phyloP scores from a whole-genome alignment of 64 coral and sea anemone species.

The Stylophora pistillata region DNA sequence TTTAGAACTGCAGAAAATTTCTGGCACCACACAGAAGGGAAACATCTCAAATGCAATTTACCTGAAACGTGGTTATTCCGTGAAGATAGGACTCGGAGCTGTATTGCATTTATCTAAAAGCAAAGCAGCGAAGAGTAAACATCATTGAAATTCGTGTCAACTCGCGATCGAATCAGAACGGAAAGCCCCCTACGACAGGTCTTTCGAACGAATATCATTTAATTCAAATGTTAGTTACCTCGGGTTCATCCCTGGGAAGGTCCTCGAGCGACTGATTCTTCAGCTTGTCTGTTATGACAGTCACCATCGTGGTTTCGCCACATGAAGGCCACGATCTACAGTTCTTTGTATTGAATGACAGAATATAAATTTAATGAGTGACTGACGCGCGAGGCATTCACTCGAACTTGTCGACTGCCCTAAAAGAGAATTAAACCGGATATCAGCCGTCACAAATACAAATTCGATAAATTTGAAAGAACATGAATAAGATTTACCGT shows the following conservation, averaged over 20 bases:
- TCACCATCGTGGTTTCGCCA: slow-evolving; percentile 63
- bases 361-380: slow-evolving; percentile 57
- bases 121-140: slow-evolving; percentile 69
- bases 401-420: slow-evolving; percentile 58
- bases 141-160: slow-evolving; percentile 82
- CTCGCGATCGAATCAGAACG: slow-evolving; percentile 49
- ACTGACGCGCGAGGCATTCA: slow-evolving; percentile 19
- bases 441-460: slow-evolving; percentile 40
- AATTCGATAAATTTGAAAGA: slow-evolving; percentile 44
- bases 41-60: slow-evolving; percentile 39
- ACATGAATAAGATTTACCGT: background rate
- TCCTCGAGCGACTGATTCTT: slow-evolving; percentile 92
- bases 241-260: slow-evolving; percentile 65
- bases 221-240: slow-evolving; percentile 64
- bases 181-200: slow-evolving; percentile 6
- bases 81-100: slow-evolving; percentile 30
- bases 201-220: background rate
- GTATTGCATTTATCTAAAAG: slow-evolving; percentile 57
- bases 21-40: slow-evolving; percentile 4
- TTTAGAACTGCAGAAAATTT: slow-evolving; percentile 55
- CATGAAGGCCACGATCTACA: slow-evolving; percentile 68
- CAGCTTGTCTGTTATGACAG: slow-evolving; percentile 87
- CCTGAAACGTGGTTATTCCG: slow-evolving; percentile 47
- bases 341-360: slow-evolving; percentile 51
- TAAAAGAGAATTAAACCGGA: slow-evolving; percentile 70